A percentile compares a stretch with the other conserved stretches of the same genome.
Conservation (phyloP, 2,888 invertebrate species). For the Carpatolechia fugitivella region DNA sequence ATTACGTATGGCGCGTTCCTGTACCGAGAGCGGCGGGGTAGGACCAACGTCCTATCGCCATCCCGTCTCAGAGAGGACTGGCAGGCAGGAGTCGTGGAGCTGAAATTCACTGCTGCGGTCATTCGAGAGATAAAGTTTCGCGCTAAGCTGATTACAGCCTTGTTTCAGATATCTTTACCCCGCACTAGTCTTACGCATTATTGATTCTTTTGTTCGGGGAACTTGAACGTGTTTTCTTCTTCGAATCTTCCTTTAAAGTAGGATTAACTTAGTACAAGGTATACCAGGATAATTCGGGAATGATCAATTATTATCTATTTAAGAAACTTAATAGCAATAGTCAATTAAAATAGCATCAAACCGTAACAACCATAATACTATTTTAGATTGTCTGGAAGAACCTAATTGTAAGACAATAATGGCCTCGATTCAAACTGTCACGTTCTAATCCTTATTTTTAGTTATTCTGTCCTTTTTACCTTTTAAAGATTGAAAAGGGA, state of each 20-base stretch:
- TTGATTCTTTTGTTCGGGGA: slow-evolving; percentile 19
- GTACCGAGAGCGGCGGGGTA: slow-evolving; percentile 16
- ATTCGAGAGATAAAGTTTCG: slow-evolving; percentile 50
- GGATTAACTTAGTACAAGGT: not conserved
- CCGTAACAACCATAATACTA: no score
- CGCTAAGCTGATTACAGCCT: slow-evolving; percentile 57
- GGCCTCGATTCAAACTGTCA: no score
- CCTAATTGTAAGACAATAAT: no score
- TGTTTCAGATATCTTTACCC: slow-evolving; percentile 39
- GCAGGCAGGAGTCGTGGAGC: slow-evolving; percentile 29
- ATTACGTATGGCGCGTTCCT: slow-evolving; percentile 37
- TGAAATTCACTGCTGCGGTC: slow-evolving; percentile 45
- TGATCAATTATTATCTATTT: not conserved
- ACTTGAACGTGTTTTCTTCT: not conserved
- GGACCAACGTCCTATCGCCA: slow-evolving; percentile 42
- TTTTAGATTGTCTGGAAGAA: no score
- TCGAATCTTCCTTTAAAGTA: not conserved
- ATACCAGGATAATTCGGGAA: not conserved
- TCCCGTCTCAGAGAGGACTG: slow-evolving; percentile 54
- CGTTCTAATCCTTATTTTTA: no score
- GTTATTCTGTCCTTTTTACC: no score
- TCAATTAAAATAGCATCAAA: no score
- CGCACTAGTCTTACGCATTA: slow-evolving; percentile 21
- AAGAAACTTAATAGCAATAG: no score
- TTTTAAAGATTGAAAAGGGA: no score